Evolutionary conservation across 1,140 invertebrate species (phyloP), one percentile per base, ranked within the genome.

Genomic region (Brachionus sp.): DNA sequence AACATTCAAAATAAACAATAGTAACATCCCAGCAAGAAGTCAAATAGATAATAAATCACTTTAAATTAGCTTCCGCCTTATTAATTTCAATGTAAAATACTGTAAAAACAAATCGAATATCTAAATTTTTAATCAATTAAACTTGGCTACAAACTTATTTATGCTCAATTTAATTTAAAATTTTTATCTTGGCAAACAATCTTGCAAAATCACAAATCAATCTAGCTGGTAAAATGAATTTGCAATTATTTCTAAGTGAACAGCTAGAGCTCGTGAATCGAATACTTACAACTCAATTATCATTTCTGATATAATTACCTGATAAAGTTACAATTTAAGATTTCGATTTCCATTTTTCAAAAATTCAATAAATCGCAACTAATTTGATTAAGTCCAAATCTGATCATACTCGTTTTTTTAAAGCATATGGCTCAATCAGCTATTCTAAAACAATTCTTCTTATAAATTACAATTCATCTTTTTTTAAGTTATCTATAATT

Each of bases 81-180:
- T 70, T 70, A 35, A 70, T 6, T 39, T 70, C 16, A 46, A 75
- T 46, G 23, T 75, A 12, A 46, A 25, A 19, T 25, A 46, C 9
- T 50, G 0, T 73, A 39, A 42, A 73, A 42, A 42, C 10, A 73
- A 23, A n/a, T 73, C 16, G 33, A 73, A 73, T 39, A 42, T 73
- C 37, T 37, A 44, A 39, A 16, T 44, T 5, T 39, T 39, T 75
- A 23, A 5, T 57, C 50, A 19, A 57, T 57, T 57, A 57, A 57
- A 57, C 19, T 57, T 23, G 16, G 19, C 50, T 57, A 57, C 19
- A 57, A 57, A 57, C 5, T 57, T 25, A 46, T 46, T 75, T 9
- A 75, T 75, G 70, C 70, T 75, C 70, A 75, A 75, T 75, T 75
- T 46, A 75, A 75, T 75, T 46, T 23, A 46, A 75, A 46, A 75